These are phyloP conservation scores for Drosophila barbarae DNA, from an alignment of 2,888 invertebrate genomes.

Conservation along the genomic window DNA sequence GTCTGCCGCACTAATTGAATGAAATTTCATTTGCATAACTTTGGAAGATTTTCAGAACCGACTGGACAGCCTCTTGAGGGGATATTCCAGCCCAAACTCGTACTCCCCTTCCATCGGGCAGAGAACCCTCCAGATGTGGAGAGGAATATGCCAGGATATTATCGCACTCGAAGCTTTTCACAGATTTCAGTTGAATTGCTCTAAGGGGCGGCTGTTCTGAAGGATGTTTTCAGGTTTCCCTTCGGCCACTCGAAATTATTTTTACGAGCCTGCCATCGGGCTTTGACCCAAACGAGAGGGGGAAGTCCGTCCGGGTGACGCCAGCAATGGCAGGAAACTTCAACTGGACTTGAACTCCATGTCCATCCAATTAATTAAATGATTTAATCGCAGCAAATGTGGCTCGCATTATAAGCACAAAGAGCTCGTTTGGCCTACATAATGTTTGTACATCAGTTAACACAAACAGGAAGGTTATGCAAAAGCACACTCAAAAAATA, in stretches of 20 bases:
- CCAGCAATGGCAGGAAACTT: conserved; percentile 22
- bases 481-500: background rate
- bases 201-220: conserved; percentile 7
- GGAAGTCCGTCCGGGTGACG: background rate
- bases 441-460: conserved; percentile 8
- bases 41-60: conserved; percentile 5
- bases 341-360: conserved; percentile 24
- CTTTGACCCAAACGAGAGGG: conserved; percentile 1
- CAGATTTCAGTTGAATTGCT: conserved; percentile 10
- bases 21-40: conserved; percentile 42
- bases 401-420: conserved; percentile 29
- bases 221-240: conserved; percentile 22
- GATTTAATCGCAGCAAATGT: conserved; percentile 44
- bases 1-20: conserved; percentile 34
- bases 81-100: background rate
- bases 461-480: background rate
- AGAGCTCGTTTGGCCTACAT: conserved; percentile 8
- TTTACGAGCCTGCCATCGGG: conserved; percentile 16
- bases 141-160: conserved; percentile 19
- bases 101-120: background rate
- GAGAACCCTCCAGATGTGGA: conserved; percentile 27
- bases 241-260: conserved; percentile 19
- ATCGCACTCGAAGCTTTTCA: conserved; percentile 32
- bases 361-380: conserved; percentile 45
- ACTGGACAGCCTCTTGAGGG: conserved; percentile 2